Conservation (phyloP, 1,140 invertebrate species). For the Microplitis mediator region DNA sequence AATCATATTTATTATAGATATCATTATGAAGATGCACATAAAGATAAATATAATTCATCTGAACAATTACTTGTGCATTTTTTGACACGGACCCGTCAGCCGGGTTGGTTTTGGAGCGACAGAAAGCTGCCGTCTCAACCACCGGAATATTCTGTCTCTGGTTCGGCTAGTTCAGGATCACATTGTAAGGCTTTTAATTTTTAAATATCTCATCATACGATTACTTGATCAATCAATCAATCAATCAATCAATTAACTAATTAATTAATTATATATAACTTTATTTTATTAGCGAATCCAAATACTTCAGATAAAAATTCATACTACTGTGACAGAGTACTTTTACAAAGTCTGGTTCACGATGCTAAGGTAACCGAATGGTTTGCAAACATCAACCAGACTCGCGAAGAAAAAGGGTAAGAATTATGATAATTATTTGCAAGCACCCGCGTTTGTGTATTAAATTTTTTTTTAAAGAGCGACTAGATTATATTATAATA, state of each 20-base stretch:
- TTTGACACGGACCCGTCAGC: constrained; percentile 73
- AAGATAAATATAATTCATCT: constrained; percentile 56
- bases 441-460: constrained; percentile 4
- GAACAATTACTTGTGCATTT: constrained; percentile 79
- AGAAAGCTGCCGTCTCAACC: constrained; percentile 61
- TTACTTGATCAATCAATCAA: neutral
- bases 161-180: constrained; percentile 45
- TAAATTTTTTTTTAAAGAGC: neutral
- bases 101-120: constrained; percentile 78
- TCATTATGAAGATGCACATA: constrained; percentile 61
- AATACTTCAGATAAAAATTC: constrained; percentile 67
- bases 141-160: constrained; percentile 61
- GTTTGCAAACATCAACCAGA: constrained; percentile 76
- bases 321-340: constrained; percentile 78
- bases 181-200: constrained; percentile 24
- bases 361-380: constrained; percentile 86
- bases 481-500: neutral
- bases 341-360: constrained; percentile 83
- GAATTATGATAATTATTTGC: constrained; percentile 31
- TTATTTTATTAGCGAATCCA: constrained; percentile 54
- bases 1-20: constrained; percentile 48
- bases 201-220: neutral
- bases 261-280: neutral
- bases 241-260: neutral
- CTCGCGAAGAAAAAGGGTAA: constrained; percentile 75